These are phyloP conservation scores for Drosophila biarmipes DNA, from an alignment of 1,140 invertebrate genomes.

Conservation along the genomic window DNA sequence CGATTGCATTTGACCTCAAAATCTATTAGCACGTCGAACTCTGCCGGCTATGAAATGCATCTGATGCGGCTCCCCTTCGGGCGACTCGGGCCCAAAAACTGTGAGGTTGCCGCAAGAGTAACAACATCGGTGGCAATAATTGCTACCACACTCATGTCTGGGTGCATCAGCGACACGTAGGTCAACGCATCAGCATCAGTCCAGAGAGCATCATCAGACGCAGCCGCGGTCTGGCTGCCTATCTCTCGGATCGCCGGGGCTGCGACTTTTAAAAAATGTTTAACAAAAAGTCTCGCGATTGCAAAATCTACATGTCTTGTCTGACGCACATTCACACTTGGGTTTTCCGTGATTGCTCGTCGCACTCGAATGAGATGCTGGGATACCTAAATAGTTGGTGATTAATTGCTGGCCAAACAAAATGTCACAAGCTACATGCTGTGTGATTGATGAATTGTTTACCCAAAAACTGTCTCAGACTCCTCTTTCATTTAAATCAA, in stretches of 20 bases:
- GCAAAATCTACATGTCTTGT: conserved; percentile 67
- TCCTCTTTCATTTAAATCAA: conserved; percentile 5
- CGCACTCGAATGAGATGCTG: conserved; percentile 10
- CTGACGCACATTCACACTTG: conserved; percentile 67
- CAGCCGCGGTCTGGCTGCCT: conserved; percentile 34
- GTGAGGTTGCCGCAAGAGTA: conserved; percentile 61
- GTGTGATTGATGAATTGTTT: conserved; percentile 28
- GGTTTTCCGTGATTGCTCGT: conserved; percentile 25
- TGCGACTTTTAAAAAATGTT: conserved; percentile 25
- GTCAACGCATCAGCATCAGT: conserved; percentile 66
- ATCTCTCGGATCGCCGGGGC: conserved; percentile 60
- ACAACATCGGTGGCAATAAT: conserved; percentile 44
- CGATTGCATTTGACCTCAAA: conserved; percentile 79
- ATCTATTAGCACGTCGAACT: conserved; percentile 83
- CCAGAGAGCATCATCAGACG: conserved; percentile 24
- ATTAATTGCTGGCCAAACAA: conserved; percentile 31
- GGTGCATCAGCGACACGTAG: conserved; percentile 77
- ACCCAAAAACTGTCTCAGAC: conserved; percentile 11
- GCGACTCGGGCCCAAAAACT: conserved; percentile 66
- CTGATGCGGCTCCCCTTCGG: conserved; percentile 47
- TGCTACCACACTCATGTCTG: conserved; percentile 58
- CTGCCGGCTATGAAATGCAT: conserved; percentile 78
- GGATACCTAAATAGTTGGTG: conserved; percentile 13
- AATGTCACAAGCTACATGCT: conserved; percentile 34
- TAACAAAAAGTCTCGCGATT: conserved; percentile 59